Base-by-base conservation (phyloP, 1,140 invertebrate genomes). In the Eumaeus atala region DNA sequence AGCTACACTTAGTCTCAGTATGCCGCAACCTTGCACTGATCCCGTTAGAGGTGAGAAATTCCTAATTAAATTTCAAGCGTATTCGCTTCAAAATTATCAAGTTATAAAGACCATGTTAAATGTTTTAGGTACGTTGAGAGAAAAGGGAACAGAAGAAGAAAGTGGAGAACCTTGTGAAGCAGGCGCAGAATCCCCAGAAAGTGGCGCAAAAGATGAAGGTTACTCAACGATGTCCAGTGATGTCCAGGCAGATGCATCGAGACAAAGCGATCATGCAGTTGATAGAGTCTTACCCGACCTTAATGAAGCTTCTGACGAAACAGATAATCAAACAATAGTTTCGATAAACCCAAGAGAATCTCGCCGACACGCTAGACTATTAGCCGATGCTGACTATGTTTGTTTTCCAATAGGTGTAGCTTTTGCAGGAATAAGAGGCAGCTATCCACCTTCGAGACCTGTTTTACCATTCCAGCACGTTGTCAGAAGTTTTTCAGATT, bases 151-250 rank as follows among this genome's bases (percentile, higher is more conserved):
- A 18, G 89, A 89, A 70, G 89, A 89, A 64, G 83, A 83, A 64
- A 82, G 60, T 51, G 72, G 77, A 9, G 83, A 87, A 44, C 67
- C 59, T 14, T 66, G 76, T 47, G 90, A 91, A 72, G 90, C 88
- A 6, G 89, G 90, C 9, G 91, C 90, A 55, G 91, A 92, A 73
- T 92, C 91, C 60, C 92, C 92, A 0, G 92, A 93, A 64, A 92
- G 90, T 65, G 93, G 93, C 9, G 94, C 93, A 59, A 90, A 93
- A 62, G 95, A 95, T 83, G 95, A 96, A 81, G 95, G 94, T 1
- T 96, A 96, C 75, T 95, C 94, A 28, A 95, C 95, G 3, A 96
- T 96, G 94, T 95, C 94, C 0, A 95, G 93, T 67, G 94, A 96
- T 73, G 93, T 95, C 2, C 93, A 95, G 73, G 91, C 91, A 1